These are phyloP conservation scores for Donacobius atricapilla DNA, from an alignment of 2,113 vertebrate species.

Conservation along the genomic window DNA sequence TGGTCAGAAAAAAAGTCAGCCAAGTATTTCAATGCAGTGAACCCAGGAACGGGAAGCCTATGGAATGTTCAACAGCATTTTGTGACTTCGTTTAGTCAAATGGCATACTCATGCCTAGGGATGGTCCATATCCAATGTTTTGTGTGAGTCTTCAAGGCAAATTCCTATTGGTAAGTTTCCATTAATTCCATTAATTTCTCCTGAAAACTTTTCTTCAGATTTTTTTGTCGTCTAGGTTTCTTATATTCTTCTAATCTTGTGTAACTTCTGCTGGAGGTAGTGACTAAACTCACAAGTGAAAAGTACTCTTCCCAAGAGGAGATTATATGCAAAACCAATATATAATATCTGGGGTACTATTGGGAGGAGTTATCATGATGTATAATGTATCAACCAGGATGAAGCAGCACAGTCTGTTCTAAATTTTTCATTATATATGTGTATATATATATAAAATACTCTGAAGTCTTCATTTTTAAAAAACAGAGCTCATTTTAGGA, in stretches of 20 bases:
- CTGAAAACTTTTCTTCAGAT: background rate
- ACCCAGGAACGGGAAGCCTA: background rate
- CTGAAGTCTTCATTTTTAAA: background rate
- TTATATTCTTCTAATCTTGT: background rate
- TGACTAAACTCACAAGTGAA: background rate
- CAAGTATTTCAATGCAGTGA: rapidly evolving
- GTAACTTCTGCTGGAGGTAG: background rate
- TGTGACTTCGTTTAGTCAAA: background rate
- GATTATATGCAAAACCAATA: background rate
- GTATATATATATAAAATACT: background rate
- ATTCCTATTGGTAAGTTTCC: background rate
- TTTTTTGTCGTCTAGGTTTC: background rate
- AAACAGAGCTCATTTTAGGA: background rate
- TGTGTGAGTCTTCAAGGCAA: background rate
- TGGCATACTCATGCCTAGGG: rapidly evolving
- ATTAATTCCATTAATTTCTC: background rate
- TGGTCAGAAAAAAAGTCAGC: background rate
- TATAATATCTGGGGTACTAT: background rate
- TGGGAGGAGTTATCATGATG: background rate
- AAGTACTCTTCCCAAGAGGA: background rate
- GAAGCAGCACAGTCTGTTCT: background rate
- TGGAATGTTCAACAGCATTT: background rate
- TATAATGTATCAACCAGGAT: background rate
- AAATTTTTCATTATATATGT: background rate
- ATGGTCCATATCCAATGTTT: background rate